Evolutionary conservation across 2,113 vertebrate species (phyloP).

Genomic region (Tilapia sparmanii): DNA sequence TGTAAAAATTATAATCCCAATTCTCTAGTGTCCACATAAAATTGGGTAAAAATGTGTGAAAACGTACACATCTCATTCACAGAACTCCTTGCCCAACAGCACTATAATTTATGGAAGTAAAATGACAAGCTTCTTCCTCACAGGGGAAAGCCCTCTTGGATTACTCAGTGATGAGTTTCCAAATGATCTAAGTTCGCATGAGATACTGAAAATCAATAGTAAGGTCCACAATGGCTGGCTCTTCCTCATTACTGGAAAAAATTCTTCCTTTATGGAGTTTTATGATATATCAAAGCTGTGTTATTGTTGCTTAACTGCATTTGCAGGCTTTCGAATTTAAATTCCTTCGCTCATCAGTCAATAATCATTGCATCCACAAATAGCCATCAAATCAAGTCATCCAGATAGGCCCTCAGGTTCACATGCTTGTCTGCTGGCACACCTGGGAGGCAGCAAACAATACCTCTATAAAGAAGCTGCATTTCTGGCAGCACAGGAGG

Average conservation of each 20-base stretch:
- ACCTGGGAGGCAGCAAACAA: not conserved
- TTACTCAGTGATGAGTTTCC: conserved; percentile 8
- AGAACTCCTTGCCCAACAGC: not conserved
- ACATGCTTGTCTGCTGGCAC: not conserved
- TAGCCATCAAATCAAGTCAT: not conserved
- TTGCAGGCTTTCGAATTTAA: not conserved
- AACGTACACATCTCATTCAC: not conserved
- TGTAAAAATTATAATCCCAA: not conserved
- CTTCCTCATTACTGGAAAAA: not conserved
- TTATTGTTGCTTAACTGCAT: not conserved
- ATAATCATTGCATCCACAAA: not conserved
- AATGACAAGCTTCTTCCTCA: conserved; percentile 10
- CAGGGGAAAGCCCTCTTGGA: conserved; percentile 30
- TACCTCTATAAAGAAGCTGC: not conserved
- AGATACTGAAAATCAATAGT: not conserved
- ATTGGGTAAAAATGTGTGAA: not conserved
- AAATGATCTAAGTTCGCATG: not conserved
- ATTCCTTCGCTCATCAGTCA: not conserved
- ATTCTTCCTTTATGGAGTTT: not conserved
- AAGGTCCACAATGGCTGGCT: not conserved
- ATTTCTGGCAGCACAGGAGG: not conserved
- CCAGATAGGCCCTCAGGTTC: not conserved
- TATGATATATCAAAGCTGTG: not conserved
- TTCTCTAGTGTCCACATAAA: not conserved
- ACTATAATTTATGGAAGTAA: conserved; percentile 25